Evolutionary conservation across 2,113 vertebrate genomes (phyloP).

Genomic region (Cyanoramphus novaezelandiae): DNA sequence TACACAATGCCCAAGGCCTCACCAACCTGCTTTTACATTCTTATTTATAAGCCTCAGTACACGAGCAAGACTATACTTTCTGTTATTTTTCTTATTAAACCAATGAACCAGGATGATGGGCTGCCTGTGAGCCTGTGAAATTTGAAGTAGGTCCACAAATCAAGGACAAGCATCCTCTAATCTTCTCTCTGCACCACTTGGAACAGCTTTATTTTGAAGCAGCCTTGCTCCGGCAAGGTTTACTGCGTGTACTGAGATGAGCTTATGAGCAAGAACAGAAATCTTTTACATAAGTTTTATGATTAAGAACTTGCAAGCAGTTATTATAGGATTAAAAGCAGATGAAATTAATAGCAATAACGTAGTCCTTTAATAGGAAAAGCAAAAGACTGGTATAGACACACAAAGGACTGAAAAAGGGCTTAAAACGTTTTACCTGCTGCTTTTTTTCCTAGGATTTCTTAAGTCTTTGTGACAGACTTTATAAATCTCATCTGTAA

Average conservation of each 20-base stretch:
- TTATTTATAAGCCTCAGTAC: neutral
- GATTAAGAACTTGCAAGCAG: constrained; percentile 7
- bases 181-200: neutral
- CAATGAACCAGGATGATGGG: neutral
- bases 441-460: neutral
- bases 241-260: neutral
- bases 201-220: neutral
- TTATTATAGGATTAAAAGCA: constrained; percentile 27
- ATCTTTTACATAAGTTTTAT: neutral
- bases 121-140: neutral
- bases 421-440: neutral
- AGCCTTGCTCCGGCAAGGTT: neutral
- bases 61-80: neutral
- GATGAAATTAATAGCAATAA: constrained; percentile 26
- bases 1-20: neutral
- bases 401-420: neutral
- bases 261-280: neutral
- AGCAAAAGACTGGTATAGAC: neutral
- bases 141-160: neutral
- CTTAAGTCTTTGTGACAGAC: neutral
- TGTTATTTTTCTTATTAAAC: neutral
- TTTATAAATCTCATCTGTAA: neutral
- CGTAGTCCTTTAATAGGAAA: neutral
- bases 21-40: neutral
- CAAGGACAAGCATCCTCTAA: neutral